These are phyloP conservation scores for Crotalus horridus DNA, from an alignment of 2,113 vertebrate species.

Conservation along the genomic window DNA sequence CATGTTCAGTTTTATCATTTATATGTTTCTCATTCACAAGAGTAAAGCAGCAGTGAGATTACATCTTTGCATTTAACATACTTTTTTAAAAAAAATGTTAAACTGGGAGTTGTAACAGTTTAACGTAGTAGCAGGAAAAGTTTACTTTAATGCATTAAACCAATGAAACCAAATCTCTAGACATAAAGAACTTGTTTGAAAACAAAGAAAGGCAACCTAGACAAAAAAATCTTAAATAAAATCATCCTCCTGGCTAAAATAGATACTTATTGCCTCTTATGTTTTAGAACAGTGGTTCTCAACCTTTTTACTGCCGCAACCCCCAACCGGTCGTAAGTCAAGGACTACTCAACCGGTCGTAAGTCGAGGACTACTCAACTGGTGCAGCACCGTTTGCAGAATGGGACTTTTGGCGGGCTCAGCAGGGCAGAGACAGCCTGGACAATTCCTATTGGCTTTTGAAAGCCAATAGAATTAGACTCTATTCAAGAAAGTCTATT, in stretches of 20 bases:
- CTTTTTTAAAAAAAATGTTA: not conserved
- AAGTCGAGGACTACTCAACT: too few relatives aligned
- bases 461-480: too few relatives aligned
- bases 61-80: not conserved
- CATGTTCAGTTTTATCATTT: not conserved
- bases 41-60: not conserved
- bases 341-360: too few relatives aligned
- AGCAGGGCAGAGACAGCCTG: too few relatives aligned
- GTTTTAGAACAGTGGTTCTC: not conserved
- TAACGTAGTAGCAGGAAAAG: not conserved
- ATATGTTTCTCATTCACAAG: not conserved
- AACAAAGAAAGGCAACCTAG: not conserved
- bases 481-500: too few relatives aligned
- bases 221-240: not conserved
- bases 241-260: not conserved
- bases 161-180: not conserved
- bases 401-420: too few relatives aligned
- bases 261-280: not conserved
- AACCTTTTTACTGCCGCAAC: too few relatives aligned
- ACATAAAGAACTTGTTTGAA: not conserved
- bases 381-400: too few relatives aligned
- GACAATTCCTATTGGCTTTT: too few relatives aligned
- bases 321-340: too few relatives aligned
- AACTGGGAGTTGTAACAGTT: not conserved
- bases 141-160: not conserved